Base-by-base conservation (phyloP, 2,113 vertebrate genomes). In the Todiramphus chloris region DNA sequence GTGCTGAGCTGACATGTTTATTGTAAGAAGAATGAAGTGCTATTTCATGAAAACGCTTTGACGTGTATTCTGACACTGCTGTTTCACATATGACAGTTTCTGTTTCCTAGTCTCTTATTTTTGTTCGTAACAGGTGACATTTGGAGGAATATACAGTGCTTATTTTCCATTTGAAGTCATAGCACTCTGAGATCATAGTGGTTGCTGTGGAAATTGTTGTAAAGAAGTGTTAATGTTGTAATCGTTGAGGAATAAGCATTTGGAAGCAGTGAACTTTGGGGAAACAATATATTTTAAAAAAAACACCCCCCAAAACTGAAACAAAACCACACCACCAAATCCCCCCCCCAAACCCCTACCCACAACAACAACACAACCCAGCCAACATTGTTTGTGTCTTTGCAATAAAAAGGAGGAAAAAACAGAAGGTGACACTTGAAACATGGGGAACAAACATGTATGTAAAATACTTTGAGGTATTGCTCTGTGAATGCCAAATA, bases 161-260 rank as follows among this genome's bases (percentile, higher is more conserved):
- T 91, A 62, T 96, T 96, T 97, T 96, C 78, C 25, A 39, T 53
- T 85, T 66, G 78, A 88, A 87, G 39, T 94, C 81, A 78, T 50
- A 94, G 62, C 53, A 60, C 18, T 77, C 73, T 35, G 55, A 83
- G 78, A 64, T 91, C 83, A 46, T 35, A 50, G 4, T 92, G 75
- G 43, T 72, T 90, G 74, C 50, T 92, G 62, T 89, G 80, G 73
- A 87, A 87, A 77, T 95, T 79, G 77, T 77, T 56, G 63, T 81
- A 93, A 95, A 72, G 16, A 87, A 96, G 69, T 69, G 73, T 89
- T 90, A 72, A 70, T 70, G 94, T 68, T 27, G 31, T 89, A 79
- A 89, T 81, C 77, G 55, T 44, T 64, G 25, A 50, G 73, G 53
- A 94, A 91, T 91, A 91, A 87, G n/a, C 28, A 41, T 48, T 90